Percentiles rank a stretch among this genome's conserved stretches.
These are phyloP conservation scores for Peromyscus nudipes DNA, from an alignment of 2,797 vertebrate species.

Conservation along the genomic window DNA sequence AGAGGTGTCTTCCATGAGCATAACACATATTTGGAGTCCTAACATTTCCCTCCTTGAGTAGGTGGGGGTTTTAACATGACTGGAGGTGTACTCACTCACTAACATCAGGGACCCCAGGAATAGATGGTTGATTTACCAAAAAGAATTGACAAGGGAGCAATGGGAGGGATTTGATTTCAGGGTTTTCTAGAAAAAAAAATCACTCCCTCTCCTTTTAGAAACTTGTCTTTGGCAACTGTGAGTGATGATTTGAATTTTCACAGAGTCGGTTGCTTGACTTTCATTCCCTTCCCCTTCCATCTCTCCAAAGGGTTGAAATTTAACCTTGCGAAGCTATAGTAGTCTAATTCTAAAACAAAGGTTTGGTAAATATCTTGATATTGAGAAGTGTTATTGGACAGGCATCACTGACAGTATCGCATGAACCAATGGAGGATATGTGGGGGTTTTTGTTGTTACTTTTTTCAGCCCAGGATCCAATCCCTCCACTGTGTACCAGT, in stretches of 20 bases:
- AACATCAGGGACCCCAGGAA: not conserved
- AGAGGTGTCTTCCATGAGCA: not conserved
- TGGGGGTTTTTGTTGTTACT: not conserved
- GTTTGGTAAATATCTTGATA: not conserved
- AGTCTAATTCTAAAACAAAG: not conserved
- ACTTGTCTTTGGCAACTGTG: not conserved
- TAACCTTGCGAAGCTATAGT: not conserved
- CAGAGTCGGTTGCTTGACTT: conserved; percentile 27
- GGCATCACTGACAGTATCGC: not conserved
- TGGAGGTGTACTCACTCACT: not conserved
- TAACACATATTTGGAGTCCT: not conserved
- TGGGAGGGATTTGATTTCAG: not conserved
- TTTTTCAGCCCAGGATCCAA: not conserved
- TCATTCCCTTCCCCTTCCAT: not conserved
- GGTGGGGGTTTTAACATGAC: not conserved
- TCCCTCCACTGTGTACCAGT: not conserved
- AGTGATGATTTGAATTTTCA: conserved; percentile 46
- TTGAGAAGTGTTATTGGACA: not conserved
- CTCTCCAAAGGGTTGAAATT: not conserved
- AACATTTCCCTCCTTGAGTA: not conserved
- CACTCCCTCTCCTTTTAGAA: not conserved
- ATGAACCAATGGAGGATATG: not conserved
- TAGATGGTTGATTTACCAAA: not conserved
- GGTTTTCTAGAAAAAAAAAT: not conserved
- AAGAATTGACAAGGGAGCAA: not conserved